These are phyloP conservation scores for Otis tarda DNA, from an alignment of 2,113 vertebrate genomes.

Conservation along the genomic window DNA sequence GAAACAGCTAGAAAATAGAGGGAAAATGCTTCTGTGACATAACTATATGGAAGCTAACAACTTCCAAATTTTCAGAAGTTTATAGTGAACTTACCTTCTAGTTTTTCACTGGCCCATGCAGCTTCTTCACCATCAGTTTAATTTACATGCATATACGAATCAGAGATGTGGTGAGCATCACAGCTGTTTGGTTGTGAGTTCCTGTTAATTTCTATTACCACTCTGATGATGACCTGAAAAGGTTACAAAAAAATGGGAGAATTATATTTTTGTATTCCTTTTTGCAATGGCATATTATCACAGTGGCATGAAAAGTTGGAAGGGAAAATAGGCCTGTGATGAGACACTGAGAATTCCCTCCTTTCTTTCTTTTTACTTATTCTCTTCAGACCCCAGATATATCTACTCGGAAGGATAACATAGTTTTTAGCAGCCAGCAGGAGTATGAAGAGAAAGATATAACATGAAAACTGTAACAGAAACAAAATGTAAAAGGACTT, in stretches of 20 bases:
- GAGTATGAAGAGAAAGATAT: neutral
- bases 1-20: neutral
- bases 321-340: neutral
- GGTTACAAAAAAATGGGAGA: neutral
- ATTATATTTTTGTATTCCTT: neutral
- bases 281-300: neutral
- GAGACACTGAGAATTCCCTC: neutral
- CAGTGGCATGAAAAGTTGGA: neutral
- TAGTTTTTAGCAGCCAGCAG: neutral
- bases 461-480: neutral
- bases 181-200: neutral
- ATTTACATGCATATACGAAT: fast-evolving
- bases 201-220: neutral
- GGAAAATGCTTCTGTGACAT: neutral
- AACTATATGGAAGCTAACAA: neutral
- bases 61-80: neutral
- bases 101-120: neutral
- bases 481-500: neutral
- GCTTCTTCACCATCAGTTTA: neutral
- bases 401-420: neutral
- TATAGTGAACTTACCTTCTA: neutral
- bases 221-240: neutral
- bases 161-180: neutral
- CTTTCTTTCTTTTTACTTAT: neutral
- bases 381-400: neutral